phyloP scores from a whole-genome alignment of 2,888 invertebrate genomes.

The Thymelicus lineola region DNA sequence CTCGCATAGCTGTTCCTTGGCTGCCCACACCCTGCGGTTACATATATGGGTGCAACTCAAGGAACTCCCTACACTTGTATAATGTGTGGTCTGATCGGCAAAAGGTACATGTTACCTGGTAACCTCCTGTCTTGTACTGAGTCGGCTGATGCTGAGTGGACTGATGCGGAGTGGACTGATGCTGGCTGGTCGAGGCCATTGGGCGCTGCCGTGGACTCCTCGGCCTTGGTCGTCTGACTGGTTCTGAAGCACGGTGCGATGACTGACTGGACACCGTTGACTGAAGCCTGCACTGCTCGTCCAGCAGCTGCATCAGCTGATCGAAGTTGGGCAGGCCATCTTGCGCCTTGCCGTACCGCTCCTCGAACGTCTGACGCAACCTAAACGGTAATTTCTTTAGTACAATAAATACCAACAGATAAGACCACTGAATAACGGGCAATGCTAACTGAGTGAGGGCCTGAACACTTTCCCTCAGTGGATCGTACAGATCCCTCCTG shows the following conservation, averaged over 20 bases:
- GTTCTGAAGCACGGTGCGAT: background rate
- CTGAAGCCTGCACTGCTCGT: constrained; percentile 16
- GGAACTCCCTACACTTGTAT: too few species aligned
- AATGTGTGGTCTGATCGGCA: too few species aligned
- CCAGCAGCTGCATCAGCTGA: constrained; percentile 9
- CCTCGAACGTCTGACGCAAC: background rate
- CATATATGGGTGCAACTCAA: too few species aligned
- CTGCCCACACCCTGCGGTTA: too few species aligned
- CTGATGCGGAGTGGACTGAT: too few species aligned
- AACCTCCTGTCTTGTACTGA: too few species aligned
- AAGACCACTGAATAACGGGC: constrained; percentile 10
- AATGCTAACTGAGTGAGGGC: background rate
- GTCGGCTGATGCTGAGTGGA: too few species aligned
- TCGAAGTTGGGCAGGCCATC: too few species aligned
- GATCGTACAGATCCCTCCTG: constrained; percentile 1
- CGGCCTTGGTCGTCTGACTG: background rate
- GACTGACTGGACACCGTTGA: background rate
- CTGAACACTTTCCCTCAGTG: constrained; percentile 2
- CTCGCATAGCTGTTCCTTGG: too few species aligned
- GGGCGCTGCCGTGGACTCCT: background rate
- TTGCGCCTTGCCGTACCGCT: too few species aligned
- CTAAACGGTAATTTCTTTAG: constrained; percentile 7
- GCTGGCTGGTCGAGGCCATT: background rate
- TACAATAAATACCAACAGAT: constrained; percentile 10
- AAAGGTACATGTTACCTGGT: too few species aligned